Conservation (phyloP, 2,888 invertebrate genomes). For the Hylaea fasciaria region DNA sequence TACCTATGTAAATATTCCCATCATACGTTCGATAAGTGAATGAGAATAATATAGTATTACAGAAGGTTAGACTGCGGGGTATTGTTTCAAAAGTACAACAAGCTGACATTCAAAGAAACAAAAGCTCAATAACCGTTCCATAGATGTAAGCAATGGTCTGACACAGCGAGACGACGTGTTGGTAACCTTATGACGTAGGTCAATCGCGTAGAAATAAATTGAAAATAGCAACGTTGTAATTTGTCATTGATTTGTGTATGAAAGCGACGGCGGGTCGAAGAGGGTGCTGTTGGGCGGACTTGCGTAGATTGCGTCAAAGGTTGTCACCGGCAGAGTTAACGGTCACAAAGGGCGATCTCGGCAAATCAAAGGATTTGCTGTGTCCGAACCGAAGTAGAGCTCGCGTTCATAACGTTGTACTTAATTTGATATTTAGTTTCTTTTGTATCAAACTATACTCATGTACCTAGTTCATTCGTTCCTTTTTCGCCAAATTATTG, state of each 20-base stretch:
- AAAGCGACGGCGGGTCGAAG: slow-evolving; percentile 62
- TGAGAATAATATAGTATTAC: too few species aligned
- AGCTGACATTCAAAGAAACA: not conserved
- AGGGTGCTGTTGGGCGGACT: slow-evolving; percentile 67
- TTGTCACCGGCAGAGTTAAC: slow-evolving; percentile 74
- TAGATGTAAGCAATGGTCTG: slow-evolving; percentile 12
- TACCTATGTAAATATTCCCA: too few species aligned
- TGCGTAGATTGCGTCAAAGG: slow-evolving; percentile 71
- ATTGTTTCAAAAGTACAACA: too few species aligned
- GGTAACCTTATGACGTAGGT: slow-evolving; percentile 25
- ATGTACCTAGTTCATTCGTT: too few species aligned
- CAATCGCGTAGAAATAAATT: slow-evolving; percentile 43
- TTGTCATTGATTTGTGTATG: slow-evolving; percentile 64
- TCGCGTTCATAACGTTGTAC: slow-evolving; percentile 44
- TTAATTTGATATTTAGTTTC: not conserved
- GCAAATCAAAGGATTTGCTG: slow-evolving; percentile 70
- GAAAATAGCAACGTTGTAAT: slow-evolving; percentile 62
- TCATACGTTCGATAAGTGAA: too few species aligned
- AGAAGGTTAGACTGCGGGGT: too few species aligned
- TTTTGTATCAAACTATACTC: not conserved
- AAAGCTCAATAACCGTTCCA: not conserved
- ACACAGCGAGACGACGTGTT: slow-evolving; percentile 8
- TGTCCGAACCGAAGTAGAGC: slow-evolving; percentile 55
- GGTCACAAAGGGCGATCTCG: slow-evolving; percentile 66
- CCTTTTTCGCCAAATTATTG: too few species aligned